These are phyloP conservation scores for Palloptera scutellata DNA, from an alignment of 2,888 invertebrate species.

Conservation along the genomic window DNA sequence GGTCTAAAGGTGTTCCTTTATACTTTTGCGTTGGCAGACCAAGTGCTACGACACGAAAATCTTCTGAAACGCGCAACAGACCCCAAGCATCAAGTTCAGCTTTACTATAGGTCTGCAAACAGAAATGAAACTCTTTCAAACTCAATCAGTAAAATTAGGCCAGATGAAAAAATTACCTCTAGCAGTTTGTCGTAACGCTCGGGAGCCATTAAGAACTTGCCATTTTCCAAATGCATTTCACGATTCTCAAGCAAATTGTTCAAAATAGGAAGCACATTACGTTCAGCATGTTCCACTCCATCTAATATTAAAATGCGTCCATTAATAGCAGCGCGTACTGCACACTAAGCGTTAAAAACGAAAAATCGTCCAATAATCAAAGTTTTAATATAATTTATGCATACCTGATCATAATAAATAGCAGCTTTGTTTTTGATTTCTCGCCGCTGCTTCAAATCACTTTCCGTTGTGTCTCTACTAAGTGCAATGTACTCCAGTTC, in stretches of 20 bases:
- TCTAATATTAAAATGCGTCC: constrained; percentile 91
- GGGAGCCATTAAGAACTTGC: constrained; percentile 89
- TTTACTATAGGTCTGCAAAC: constrained; percentile 75
- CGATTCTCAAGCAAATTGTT: constrained; percentile 97
- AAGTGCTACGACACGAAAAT: constrained; percentile 92
- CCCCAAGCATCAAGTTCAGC: constrained; percentile 86
- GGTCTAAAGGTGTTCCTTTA: constrained; percentile 92
- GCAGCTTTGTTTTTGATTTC: constrained; percentile 91
- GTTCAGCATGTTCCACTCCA: constrained; percentile 96
- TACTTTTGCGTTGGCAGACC: constrained; percentile 89
- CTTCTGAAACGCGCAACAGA: constrained; percentile 89
- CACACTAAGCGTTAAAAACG: constrained; percentile 71
- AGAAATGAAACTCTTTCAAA: constrained; percentile 10
- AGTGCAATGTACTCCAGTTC: constrained; percentile 94
- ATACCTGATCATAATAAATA: constrained; percentile 90
- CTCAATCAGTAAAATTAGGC: neutral
- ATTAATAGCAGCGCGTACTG: constrained; percentile 87
- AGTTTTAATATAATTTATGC: neutral
- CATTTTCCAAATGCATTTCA: constrained; percentile 98
- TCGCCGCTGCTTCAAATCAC: constrained; percentile 93
- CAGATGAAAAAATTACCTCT: constrained; percentile 67
- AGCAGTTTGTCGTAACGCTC: constrained; percentile 88
- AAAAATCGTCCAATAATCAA: neutral
- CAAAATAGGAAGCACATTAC: constrained; percentile 94
- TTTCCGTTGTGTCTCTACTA: constrained; percentile 95